Conservation (phyloP, 2,113 vertebrate species). For the Tor tambroides region DNA sequence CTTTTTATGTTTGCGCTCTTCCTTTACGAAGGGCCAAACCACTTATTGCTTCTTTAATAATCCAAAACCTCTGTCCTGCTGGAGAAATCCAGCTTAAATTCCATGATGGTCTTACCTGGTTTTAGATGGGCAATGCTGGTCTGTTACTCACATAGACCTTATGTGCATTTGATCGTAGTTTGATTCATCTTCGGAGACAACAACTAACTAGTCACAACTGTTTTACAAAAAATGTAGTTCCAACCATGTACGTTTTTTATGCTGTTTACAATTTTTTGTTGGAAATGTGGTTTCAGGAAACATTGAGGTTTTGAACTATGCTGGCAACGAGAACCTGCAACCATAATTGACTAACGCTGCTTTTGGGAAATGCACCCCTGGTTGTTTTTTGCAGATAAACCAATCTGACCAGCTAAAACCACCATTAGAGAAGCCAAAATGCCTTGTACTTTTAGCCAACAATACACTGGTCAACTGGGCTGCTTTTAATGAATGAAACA, state of each 20-base stretch:
- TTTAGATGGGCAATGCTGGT: neutral
- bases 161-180: no score
- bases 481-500: neutral
- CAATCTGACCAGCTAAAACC: neutral
- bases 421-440: neutral
- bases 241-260: neutral
- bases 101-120: neutral
- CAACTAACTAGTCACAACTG: neutral
- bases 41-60: slow-evolving; percentile 19
- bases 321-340: neutral
- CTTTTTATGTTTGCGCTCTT: slow-evolving; percentile 16
- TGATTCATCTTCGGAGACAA: no score
- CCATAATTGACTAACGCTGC: neutral
- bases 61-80: neutral
- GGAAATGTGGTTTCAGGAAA: neutral
- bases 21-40: neutral
- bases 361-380: neutral
- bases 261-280: neutral
- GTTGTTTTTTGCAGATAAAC: neutral
- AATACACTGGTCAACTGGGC: neutral
- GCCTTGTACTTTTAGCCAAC: neutral
- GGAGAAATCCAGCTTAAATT: neutral
- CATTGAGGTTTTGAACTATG: neutral
- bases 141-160: neutral
- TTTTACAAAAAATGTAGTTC: neutral